Percentiles rank a stretch among this genome's conserved stretches.
Evolutionary conservation across 2,888 invertebrate genomes (phyloP).

Genomic region (Hemicrepidius hirtus): DNA sequence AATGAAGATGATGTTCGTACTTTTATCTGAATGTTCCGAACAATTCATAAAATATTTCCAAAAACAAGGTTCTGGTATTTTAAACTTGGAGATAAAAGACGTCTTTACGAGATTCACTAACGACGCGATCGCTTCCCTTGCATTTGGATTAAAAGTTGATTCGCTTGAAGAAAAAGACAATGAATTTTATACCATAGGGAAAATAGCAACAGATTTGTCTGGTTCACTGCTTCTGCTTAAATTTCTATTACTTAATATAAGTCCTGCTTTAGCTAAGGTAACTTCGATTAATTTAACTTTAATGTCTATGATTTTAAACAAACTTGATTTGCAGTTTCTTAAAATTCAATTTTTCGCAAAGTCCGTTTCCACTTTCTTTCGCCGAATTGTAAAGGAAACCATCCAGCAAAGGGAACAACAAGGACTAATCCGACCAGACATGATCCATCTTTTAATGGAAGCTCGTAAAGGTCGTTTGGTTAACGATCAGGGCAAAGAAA

Average conservation of each 20-base stretch:
- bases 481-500: background rate
- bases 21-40: slow-evolving; percentile 38
- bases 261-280: background rate
- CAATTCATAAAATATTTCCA: slow-evolving; percentile 59
- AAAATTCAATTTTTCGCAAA: background rate
- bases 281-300: too few species aligned
- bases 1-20: slow-evolving; percentile 44
- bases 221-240: too few species aligned
- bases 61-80: background rate
- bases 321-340: background rate
- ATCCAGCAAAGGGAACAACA: background rate
- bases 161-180: slow-evolving; percentile 20
- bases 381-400: background rate
- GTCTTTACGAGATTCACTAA: slow-evolving; percentile 63
- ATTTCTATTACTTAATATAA: background rate
- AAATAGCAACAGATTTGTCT: background rate
- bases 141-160: slow-evolving; percentile 61
- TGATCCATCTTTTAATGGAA: slow-evolving; percentile 20
- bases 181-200: slow-evolving; percentile 6
- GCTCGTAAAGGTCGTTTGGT: background rate
- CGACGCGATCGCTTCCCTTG: slow-evolving; percentile 66
- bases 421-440: slow-evolving; percentile 1
- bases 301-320: background rate
- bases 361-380: background rate
- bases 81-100: slow-evolving; percentile 17